Base-by-base conservation (phyloP, 2,113 vertebrate species). In the Hiodon tergisus region DNA sequence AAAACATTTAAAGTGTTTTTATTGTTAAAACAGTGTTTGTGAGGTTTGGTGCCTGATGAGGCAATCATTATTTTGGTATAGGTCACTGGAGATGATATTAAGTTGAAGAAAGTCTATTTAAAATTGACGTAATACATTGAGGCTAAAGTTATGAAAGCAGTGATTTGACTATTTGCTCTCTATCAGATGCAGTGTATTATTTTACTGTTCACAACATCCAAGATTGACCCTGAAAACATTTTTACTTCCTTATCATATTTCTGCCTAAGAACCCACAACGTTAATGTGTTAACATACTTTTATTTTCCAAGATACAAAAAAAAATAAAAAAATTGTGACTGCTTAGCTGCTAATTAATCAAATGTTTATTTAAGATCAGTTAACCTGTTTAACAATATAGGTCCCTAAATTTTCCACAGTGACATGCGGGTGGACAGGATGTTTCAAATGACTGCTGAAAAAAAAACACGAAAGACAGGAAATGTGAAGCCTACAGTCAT, bases 351-450 rank as follows among this genome's bases (percentile, higher is more conserved):
- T 67, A 11, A 69, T 68, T 63, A 59, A 66, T 75, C 59, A 67
- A 68, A 67, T 75, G 73, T 67, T 75, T 67, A 75, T 67, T 68
- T 75, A 67, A 67, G 58, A 53, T 68, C 63, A 75, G 46, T 67
- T 54, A 67, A 51, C 53, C 17, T 77, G 58, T 67, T 77, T 65
- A 17, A 60, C 48, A 72, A 7, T 67, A 51, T 66, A 47, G 31
- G 63, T 48, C 48, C 31, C 48, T 17, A 52, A 73, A 54, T 62
- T 17, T 66, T 53, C 61, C 57, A 14, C 73, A 57, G 53, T 77
- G 17, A 69, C 55, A 71, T 59, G 53, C 6, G 4, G 63, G 57
- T 68, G 47, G 63, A 53, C 63, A 16, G 48, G 52, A 71, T 67
- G 48, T 54, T 71, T 60, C 53, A 17, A 69, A 14, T 53, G 13